Percentiles rank a stretch among this genome's conserved stretches.
These are phyloP conservation scores for Lydus trimaculatus DNA, from an alignment of 2,888 invertebrate genomes.

Conservation along the genomic window DNA sequence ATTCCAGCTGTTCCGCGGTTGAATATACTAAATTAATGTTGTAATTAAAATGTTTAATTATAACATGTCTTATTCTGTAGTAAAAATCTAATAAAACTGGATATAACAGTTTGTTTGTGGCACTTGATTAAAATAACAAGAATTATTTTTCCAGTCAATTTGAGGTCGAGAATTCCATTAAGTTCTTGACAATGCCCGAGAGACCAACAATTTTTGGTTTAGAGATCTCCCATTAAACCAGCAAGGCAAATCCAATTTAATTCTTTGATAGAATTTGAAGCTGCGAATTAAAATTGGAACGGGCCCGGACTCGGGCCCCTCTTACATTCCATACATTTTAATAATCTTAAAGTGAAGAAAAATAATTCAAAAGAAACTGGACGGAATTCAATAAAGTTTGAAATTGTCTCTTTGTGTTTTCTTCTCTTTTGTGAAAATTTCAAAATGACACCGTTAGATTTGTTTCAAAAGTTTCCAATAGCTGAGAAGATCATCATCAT, in stretches of 20 bases:
- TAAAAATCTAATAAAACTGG: conserved; percentile 15
- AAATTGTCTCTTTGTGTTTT: not conserved
- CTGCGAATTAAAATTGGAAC: conserved; percentile 34
- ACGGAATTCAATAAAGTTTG: not conserved
- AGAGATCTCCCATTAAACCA: conserved; percentile 46
- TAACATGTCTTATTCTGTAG: conserved; percentile 10
- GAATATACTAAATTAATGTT: conserved; percentile 19
- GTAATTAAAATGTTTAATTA: conserved; percentile 27
- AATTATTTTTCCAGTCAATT: conserved; percentile 45
- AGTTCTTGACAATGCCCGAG: conserved; percentile 44
- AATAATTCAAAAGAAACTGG: not conserved
- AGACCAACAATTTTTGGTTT: conserved; percentile 47
- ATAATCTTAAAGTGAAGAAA: not conserved
- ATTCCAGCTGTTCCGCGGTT: not conserved
- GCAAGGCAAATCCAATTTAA: conserved; percentile 48
- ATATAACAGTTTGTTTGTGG: conserved; percentile 32
- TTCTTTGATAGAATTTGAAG: conserved; percentile 42
- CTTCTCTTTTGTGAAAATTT: not conserved
- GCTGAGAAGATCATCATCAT: conserved; percentile 48
- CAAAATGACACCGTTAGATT: not conserved
- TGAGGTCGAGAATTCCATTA: conserved; percentile 45
- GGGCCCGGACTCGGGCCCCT: not conserved
- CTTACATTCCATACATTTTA: conserved; percentile 25
- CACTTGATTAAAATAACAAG: conserved; percentile 44
- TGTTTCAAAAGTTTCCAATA: conserved; percentile 44